A percentile compares a stretch with the other conserved stretches of the same genome.
phyloP scores from a whole-genome alignment of 2,113 vertebrate species.

The Mola mola region DNA sequence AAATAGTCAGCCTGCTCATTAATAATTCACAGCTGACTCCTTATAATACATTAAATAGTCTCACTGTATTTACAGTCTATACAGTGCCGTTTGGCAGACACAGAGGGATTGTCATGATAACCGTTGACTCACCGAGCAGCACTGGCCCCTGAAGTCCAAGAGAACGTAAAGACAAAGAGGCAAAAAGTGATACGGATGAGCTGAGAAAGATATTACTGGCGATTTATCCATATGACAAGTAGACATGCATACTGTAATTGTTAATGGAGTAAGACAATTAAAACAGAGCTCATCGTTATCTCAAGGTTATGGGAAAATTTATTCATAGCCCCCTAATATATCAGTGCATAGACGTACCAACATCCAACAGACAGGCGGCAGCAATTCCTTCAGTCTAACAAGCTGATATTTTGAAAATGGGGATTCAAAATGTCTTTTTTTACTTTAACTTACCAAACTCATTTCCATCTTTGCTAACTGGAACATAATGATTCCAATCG shows the following conservation, averaged over 20 bases:
- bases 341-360: constrained; percentile 13
- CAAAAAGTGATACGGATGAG: constrained; percentile 1
- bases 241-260: constrained; percentile 35
- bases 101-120: constrained; percentile 15
- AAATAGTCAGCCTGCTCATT: constrained; percentile 9
- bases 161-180: constrained; percentile 5
- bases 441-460: constrained; percentile 59
- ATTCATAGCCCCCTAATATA: constrained; percentile 49
- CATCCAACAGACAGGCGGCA: constrained; percentile 36
- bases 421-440: constrained; percentile 13
- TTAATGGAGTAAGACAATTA: constrained; percentile 38
- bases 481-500: constrained; percentile 64
- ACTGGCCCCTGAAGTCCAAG: neutral
- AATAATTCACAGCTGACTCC: constrained; percentile 30
- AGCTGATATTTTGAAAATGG: constrained; percentile 37
- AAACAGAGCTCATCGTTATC: constrained; percentile 43
- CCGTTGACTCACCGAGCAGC: constrained; percentile 22
- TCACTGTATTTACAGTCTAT: neutral
- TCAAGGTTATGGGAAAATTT: constrained; percentile 29
- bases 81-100: neutral
- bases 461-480: constrained; percentile 52
- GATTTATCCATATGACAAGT: constrained; percentile 22
- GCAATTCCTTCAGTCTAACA: constrained; percentile 36
- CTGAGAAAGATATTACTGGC: constrained; percentile 1
- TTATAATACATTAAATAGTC: no score